phyloP scores from a whole-genome alignment of 1,140 invertebrate species.

The Drosophila chauvacae region DNA sequence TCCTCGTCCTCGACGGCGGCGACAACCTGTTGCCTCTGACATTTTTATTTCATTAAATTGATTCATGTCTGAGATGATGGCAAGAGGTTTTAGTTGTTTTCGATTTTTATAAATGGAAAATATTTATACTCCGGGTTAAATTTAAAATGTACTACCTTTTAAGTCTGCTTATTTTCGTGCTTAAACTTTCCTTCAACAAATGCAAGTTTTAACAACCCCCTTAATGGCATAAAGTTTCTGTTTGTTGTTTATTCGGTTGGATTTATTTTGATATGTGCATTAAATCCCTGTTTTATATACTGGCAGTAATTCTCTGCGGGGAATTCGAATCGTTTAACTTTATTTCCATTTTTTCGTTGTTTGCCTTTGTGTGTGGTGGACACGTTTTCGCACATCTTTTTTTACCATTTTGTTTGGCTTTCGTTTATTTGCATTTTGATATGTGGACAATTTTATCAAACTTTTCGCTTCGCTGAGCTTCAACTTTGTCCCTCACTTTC shows the following conservation, averaged over 20 bases:
- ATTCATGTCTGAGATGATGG: constrained; percentile 21
- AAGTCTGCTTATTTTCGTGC: not conserved
- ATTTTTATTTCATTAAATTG: constrained; percentile 33
- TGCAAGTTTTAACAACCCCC: not conserved
- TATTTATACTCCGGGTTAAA: not conserved
- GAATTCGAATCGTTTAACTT: constrained; percentile 34
- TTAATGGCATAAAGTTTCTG: constrained; percentile 7
- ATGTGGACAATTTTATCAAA: constrained; percentile 51
- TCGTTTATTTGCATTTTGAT: constrained; percentile 30
- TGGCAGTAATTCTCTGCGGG: constrained; percentile 17
- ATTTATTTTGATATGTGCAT: constrained; percentile 25
- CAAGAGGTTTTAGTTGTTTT: not conserved
- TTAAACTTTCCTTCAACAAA: not conserved
- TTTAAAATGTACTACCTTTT: not conserved
- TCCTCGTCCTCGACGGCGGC: not conserved
- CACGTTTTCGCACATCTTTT: not conserved
- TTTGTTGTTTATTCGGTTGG: constrained; percentile 9
- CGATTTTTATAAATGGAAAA: not conserved
- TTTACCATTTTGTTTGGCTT: constrained; percentile 17
- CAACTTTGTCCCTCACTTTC: not conserved
- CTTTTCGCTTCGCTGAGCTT: constrained; percentile 54
- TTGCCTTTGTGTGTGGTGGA: constrained; percentile 15
- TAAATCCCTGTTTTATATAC: constrained; percentile 28
- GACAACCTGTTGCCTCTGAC: constrained; percentile 58
- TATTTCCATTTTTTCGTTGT: constrained; percentile 23